phyloP scores from a whole-genome alignment of 2,888 invertebrate species.

The Cantharis rufa region DNA sequence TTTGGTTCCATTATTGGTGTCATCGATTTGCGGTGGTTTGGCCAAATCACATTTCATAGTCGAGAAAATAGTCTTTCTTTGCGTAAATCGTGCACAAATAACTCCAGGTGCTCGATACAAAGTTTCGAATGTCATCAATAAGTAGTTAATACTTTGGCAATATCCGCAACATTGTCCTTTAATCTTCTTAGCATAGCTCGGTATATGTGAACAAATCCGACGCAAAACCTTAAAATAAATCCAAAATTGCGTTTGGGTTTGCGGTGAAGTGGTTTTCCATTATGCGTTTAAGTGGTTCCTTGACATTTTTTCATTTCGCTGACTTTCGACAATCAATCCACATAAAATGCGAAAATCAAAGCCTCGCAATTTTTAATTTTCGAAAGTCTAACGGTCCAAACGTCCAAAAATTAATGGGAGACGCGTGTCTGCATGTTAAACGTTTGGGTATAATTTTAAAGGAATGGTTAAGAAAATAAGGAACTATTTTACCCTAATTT shows the following conservation, averaged over 20 bases:
- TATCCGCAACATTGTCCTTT: constrained; percentile 37
- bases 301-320: constrained; percentile 38
- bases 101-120: constrained; percentile 30
- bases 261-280: constrained; percentile 34
- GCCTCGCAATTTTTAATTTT: not conserved
- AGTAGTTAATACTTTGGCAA: constrained; percentile 33
- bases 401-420: constrained; percentile 11
- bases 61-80: constrained; percentile 4
- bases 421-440: constrained; percentile 20
- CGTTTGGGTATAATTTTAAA: constrained; percentile 15
- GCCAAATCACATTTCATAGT: constrained; percentile 28
- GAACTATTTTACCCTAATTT: constrained; percentile 32
- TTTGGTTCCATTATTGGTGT: not conserved
- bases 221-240: constrained; percentile 28
- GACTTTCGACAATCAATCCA: constrained; percentile 21
- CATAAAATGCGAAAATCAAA: constrained; percentile 2
- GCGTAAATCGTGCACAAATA: constrained; percentile 15
- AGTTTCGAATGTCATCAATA: constrained; percentile 33
- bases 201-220: constrained; percentile 8
- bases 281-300: constrained; percentile 38
- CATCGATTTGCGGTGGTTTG: not conserved
- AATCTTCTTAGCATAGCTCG: constrained; percentile 35
- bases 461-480: constrained; percentile 26
- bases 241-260: constrained; percentile 36
- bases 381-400: constrained; percentile 1